Base-by-base conservation (phyloP, 2,797 vertebrate genomes). In the Danio tinwini region DNA sequence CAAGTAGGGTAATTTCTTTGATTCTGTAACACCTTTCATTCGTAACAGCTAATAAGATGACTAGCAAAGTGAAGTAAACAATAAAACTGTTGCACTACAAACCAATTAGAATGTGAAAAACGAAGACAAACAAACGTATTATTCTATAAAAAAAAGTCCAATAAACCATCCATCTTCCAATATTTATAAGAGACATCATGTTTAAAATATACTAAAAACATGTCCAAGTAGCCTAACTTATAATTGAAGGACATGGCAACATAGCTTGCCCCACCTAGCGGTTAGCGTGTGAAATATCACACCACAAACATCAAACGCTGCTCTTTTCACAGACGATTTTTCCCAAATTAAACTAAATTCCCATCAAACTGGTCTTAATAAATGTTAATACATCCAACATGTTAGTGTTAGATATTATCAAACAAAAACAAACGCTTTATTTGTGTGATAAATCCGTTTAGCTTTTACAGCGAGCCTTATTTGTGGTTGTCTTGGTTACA, bases 401-500 rank as follows among this genome's bases (percentile, higher is more conserved):
- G 29, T 53, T n/a, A 12, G 17, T 21, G 7, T 19, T 42, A 53
- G 5, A 40, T 9, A 63, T 10, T 42, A 19, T 19, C 42, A 2
- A 21, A n/a, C 16, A 10, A 3, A 14, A 11, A 49, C 3, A 47
- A 49, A 44, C 9, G 10, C 14, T 14, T 52, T 14, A 5, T 50
- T 50, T 50, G 10, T 13, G 17, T 6, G 56, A 29, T 12, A 5
- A 56, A 16, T 21, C 13, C 0, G 13, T 12, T 44, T 17, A 14
- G 55, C 56, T 37, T 56, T n/a, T 17, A 47, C 7, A 17, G 58
- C 37, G 5, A 64, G 47, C 53, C 56, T 80, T 80, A 65, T 70
- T 13, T 19, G n/a, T 81, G 14, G 82, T 86, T 73, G 82, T 73
- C 87, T 61, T 85, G 79, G 84, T 74, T 72, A 88, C 87, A 21